Evolutionary conservation across 2,113 vertebrate genomes (phyloP).

Genomic region (Prionailurus viverrinus): DNA sequence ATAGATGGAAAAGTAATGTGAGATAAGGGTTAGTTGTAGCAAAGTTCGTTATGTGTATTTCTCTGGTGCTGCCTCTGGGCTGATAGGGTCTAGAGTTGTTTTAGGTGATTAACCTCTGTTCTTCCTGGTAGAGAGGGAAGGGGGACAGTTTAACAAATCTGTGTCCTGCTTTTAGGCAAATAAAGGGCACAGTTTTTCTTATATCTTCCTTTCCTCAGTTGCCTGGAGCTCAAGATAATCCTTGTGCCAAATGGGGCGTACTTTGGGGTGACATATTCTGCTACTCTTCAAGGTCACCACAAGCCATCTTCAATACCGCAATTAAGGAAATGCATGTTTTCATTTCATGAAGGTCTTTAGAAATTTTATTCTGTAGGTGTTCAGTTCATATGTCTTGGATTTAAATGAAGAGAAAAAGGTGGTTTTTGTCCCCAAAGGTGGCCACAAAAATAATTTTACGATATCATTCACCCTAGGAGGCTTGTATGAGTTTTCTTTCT

Average conservation of each 20-base stretch:
- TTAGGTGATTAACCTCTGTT: not conserved
- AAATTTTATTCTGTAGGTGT: not conserved
- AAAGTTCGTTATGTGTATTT: not conserved
- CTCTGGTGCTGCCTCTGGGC: not conserved
- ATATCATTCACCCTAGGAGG: not conserved
- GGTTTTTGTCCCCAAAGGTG: not conserved
- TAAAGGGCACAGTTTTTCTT: not conserved
- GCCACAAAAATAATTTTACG: not conserved
- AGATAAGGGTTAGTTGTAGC: not conserved
- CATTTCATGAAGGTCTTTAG: not conserved
- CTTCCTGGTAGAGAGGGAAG: not conserved
- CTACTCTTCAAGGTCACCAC: not conserved
- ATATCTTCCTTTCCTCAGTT: not conserved
- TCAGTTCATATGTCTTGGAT: not conserved
- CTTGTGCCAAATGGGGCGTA: not conserved
- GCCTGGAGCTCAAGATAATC: not conserved
- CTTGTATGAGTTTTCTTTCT: not conserved
- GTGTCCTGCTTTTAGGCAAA: not conserved
- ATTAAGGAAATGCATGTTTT: not conserved
- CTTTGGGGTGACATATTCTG: not conserved
- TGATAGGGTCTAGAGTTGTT: not conserved
- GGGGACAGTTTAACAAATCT: not conserved
- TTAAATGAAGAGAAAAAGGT: conserved; percentile 27
- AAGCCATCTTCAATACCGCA: not conserved
- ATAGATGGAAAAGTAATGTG: not conserved